phyloP scores from a whole-genome alignment of 2,888 invertebrate species.

The Tenthredo notha region DNA sequence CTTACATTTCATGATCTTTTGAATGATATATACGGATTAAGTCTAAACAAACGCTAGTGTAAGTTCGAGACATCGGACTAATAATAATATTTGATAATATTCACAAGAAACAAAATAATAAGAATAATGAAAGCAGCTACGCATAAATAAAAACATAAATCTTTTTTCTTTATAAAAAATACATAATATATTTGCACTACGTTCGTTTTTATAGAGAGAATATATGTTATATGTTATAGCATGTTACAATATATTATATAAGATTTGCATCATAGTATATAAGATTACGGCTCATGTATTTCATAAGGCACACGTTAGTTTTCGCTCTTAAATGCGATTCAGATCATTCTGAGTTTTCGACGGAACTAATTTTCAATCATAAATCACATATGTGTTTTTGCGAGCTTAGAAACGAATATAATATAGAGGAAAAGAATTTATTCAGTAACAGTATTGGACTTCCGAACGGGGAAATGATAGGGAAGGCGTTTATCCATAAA shows the following conservation, averaged over 20 bases:
- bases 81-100: slow-evolving; percentile 1
- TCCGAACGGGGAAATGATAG: neutral
- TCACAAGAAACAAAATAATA: neutral
- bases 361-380: neutral
- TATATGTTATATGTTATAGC: neutral
- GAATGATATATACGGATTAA: neutral
- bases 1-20: neutral
- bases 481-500: neutral
- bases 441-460: neutral
- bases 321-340: neutral
- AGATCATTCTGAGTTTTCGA: neutral
- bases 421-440: neutral
- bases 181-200: slow-evolving; percentile 41
- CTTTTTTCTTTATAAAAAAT: slow-evolving; percentile 27
- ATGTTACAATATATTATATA: neutral
- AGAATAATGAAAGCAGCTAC: neutral
- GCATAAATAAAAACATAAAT: neutral
- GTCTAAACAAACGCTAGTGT: neutral
- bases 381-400: neutral
- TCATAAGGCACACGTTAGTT: slow-evolving; percentile 14
- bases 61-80: neutral
- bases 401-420: neutral
- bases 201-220: neutral
- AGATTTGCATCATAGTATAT: neutral
- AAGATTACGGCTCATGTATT: neutral